These are phyloP conservation scores for Palythoa grandiflora DNA, from an alignment of 92 coral and sea anemone genomes.

Conservation along the genomic window DNA sequence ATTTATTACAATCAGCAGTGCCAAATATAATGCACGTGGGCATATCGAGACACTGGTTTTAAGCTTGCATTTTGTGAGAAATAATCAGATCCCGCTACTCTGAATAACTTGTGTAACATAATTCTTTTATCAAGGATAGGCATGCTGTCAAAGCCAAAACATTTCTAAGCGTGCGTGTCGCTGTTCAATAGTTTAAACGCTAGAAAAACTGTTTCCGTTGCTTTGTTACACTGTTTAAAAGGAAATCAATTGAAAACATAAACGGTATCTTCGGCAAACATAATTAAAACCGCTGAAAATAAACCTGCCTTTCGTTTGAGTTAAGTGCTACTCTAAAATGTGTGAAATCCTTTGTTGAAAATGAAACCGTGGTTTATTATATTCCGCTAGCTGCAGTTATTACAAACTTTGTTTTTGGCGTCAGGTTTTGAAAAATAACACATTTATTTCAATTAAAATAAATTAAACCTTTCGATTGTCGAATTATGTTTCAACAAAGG, in stretches of 20 bases:
- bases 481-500: conserved; percentile 34
- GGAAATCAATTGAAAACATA: conserved; percentile 22
- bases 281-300: conserved; percentile 12
- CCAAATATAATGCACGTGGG: conserved; percentile 29
- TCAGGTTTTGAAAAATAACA: conserved; percentile 7
- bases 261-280: not conserved
- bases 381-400: not conserved
- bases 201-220: conserved; percentile 36
- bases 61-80: not conserved
- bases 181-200: not conserved
- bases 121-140: not conserved
- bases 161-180: not conserved
- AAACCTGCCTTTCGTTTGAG: not conserved
- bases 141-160: conserved; percentile 16
- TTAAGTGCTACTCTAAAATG: not conserved
- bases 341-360: not conserved
- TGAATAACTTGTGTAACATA: not conserved
- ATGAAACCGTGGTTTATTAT: not conserved
- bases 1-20: conserved; percentile 44
- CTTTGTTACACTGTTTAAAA: conserved; percentile 37
- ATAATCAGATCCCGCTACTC: not conserved
- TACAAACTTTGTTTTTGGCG: not conserved
- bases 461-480: not conserved
- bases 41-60: conserved; percentile 17
- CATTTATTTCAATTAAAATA: conserved; percentile 13